Base-by-base conservation (phyloP, 2,113 vertebrate genomes). In the Mesocricetus auratus region DNA sequence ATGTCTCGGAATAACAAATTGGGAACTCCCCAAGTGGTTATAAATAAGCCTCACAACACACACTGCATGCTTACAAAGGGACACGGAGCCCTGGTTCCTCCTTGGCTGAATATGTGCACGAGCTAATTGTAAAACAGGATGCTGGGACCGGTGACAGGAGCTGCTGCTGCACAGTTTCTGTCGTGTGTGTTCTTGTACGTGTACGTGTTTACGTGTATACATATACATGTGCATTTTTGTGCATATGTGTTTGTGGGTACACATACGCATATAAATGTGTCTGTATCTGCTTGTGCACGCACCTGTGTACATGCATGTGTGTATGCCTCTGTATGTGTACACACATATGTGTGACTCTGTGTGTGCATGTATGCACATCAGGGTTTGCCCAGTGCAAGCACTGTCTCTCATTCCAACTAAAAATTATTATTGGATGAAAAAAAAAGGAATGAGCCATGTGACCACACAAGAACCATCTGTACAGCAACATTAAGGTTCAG, bases 1-100 rank as follows among this genome's bases (percentile, higher is more conserved):
- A 45, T 36, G 90, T 53, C 92, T 90, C 36, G 42, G 79, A 86
- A 92, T 75, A 89, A 68, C 89, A 92, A 91, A 77, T 33, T 24
- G 16, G 58, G 64, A 77, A 50, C 79, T 74, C 86, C 94, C 88
- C 50, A 60, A 19, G 69, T 58, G 94, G 22, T 60, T 53, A 50
- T 88, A 86, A 92, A 81, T 45, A 92, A 79, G 26, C 85, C 42
- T 31, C 94, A 66, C n/a, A n/a, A n/a, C n/a, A n/a, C 82, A 33
- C 66, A 31, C 6, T 1, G 60, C 53, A 39, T 31, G 4, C 89
- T 88, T 60, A 53, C 71, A 26, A 3, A 29, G 36, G 50, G 86
- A 45, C 33, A 15, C 77, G 29, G 2, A 50, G 31, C 3, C 0
- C 5, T 45, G 60, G n/a, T 69, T 93, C 50, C 29, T 89, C 50